Conservation (phyloP, 2,797 vertebrate species). For the Miopithecus talapoin region DNA sequence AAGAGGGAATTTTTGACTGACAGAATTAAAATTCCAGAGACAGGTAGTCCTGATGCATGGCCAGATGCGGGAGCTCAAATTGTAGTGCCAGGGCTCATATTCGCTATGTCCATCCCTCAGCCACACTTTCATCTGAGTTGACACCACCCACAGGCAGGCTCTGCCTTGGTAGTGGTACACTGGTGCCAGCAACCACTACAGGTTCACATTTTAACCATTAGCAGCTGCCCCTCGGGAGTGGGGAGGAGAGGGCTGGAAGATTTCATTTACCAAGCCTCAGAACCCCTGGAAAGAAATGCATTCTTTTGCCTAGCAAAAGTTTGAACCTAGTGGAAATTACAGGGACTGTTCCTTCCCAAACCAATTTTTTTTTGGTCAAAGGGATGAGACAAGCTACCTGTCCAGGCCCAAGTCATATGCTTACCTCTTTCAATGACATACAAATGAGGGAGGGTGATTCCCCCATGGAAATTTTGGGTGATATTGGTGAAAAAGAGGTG, state of each 20-base stretch:
- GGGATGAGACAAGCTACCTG: not conserved
- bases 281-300: not conserved
- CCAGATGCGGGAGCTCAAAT: not conserved
- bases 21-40: not conserved
- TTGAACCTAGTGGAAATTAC: not conserved
- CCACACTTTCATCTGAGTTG: not conserved
- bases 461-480: not conserved
- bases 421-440: not conserved
- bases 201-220: not conserved
- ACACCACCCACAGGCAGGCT: not conserved
- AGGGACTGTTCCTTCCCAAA: not conserved
- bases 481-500: not conserved
- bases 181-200: not conserved
- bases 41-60: not conserved
- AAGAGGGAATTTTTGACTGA: not conserved
- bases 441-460: not conserved
- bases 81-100: too few species aligned
- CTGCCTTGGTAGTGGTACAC: not conserved
- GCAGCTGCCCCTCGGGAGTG: not conserved
- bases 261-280: not conserved
- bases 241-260: too few species aligned
- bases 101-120: not conserved
- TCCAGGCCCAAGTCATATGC: not conserved
- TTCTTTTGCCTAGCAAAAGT: not conserved
- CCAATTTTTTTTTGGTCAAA: not conserved